Percentiles rank a stretch among this genome's conserved stretches.
Evolutionary conservation across 2,113 vertebrate genomes (phyloP).

Genomic region (Prionailurus bengalensis): DNA sequence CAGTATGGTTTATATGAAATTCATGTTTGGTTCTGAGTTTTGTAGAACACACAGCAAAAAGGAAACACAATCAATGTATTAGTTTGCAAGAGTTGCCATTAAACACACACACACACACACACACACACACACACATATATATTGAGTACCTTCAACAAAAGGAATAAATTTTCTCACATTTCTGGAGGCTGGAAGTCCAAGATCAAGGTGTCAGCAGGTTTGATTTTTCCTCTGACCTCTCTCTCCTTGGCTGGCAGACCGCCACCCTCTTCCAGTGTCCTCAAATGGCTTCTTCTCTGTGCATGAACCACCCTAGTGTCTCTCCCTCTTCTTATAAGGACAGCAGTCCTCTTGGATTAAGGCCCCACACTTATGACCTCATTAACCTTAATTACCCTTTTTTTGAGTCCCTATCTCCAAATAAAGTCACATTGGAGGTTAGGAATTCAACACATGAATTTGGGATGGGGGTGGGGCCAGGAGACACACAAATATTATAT

Average conservation of each 20-base stretch:
- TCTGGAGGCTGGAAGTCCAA: neutral
- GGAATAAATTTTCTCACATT: neutral
- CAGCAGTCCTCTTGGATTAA: neutral
- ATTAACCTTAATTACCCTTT: neutral
- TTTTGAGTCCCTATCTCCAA: neutral
- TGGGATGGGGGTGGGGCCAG: accelerated
- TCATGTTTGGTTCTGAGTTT: neutral
- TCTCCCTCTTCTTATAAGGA: neutral
- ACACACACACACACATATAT: no score
- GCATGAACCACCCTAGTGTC: neutral
- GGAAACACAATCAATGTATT: neutral
- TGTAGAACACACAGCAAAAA: neutral
- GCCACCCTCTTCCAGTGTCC: neutral
- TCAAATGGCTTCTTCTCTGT: neutral
- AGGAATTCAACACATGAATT: neutral
- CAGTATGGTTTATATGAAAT: neutral
- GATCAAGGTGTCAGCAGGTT: neutral
- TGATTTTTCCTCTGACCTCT: neutral
- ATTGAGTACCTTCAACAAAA: neutral
- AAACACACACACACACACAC: no score
- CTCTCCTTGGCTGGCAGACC: neutral
- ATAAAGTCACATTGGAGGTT: neutral
- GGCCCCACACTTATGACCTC: neutral
- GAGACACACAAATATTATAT: neutral
- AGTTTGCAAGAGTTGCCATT: neutral